A percentile compares a stretch with the other conserved stretches of the same genome.
Evolutionary conservation across 1,140 invertebrate genomes (phyloP).

Genomic region (Diuraphis noxia): DNA sequence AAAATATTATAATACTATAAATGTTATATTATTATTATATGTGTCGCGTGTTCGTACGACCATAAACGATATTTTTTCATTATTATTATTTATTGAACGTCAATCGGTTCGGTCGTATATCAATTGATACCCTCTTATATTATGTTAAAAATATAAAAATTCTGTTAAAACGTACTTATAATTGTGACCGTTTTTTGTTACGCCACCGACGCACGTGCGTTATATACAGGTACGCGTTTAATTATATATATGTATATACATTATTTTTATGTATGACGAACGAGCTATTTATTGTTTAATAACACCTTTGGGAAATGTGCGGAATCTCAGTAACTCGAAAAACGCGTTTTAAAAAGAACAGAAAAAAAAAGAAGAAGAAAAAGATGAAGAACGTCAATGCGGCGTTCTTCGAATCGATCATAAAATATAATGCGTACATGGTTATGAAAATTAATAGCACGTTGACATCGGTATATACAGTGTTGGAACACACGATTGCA

Average conservation of each 20-base stretch:
- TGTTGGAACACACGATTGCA: background rate
- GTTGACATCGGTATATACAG: background rate
- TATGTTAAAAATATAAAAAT: constrained; percentile 10
- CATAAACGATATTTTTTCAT: background rate
- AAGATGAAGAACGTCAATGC: background rate
- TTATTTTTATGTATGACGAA: background rate
- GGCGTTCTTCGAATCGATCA: background rate
- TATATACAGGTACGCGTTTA: background rate
- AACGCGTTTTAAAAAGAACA: background rate
- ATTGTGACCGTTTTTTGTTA: background rate
- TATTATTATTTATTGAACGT: background rate
- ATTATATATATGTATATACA: background rate
- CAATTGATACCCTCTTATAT: background rate
- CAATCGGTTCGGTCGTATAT: background rate
- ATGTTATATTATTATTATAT: background rate
- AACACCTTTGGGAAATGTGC: background rate
- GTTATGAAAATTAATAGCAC: constrained; percentile 24
- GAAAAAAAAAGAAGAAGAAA: background rate
- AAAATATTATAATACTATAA: background rate
- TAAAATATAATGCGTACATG: constrained; percentile 7
- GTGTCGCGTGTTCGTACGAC: background rate
- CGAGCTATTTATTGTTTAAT: constrained; percentile 9
- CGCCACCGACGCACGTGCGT: background rate
- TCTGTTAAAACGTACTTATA: background rate
- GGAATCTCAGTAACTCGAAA: background rate